A percentile compares a stretch with the other conserved stretches of the same genome.
Evolutionary conservation across 2,888 invertebrate species (phyloP).

Genomic region (Lymantria monacha): DNA sequence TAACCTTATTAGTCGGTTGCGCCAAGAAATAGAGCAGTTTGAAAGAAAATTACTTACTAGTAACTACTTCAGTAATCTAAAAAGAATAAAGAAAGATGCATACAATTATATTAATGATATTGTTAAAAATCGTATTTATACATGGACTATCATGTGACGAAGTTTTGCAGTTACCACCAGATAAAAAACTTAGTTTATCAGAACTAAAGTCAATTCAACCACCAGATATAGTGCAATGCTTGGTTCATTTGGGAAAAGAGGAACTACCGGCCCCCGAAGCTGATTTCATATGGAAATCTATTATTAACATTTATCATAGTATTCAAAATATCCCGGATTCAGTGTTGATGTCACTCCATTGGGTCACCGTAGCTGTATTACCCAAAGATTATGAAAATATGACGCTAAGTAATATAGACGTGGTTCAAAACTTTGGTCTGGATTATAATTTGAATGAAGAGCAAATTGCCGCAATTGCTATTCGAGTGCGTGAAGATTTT

Average conservation of each 20-base stretch:
- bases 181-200: conserved; percentile 35
- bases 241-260: conserved; percentile 58
- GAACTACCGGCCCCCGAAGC: conserved; percentile 49
- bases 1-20: neutral
- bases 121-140: conserved; percentile 7
- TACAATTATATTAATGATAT: neutral
- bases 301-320: conserved; percentile 54
- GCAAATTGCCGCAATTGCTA: conserved; percentile 72
- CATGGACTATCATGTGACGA: conserved; percentile 49
- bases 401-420: conserved; percentile 75
- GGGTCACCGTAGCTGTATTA: conserved; percentile 72
- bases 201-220: conserved; percentile 49
- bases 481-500: conserved; percentile 76
- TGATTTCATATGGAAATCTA: conserved; percentile 59
- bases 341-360: conserved; percentile 62
- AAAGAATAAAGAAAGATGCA: neutral
- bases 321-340: conserved; percentile 66
- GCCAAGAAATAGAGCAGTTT: conserved; percentile 7
- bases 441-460: conserved; percentile 63
- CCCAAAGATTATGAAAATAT: conserved; percentile 76
- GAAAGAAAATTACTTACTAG: neutral
- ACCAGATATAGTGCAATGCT: conserved; percentile 58
- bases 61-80: neutral
- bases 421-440: conserved; percentile 79
- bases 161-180: conserved; percentile 43